Percentiles rank a stretch among this genome's conserved stretches.
Evolutionary conservation across 1,140 invertebrate genomes (phyloP).

Genomic region (Platyscapa corneri): DNA sequence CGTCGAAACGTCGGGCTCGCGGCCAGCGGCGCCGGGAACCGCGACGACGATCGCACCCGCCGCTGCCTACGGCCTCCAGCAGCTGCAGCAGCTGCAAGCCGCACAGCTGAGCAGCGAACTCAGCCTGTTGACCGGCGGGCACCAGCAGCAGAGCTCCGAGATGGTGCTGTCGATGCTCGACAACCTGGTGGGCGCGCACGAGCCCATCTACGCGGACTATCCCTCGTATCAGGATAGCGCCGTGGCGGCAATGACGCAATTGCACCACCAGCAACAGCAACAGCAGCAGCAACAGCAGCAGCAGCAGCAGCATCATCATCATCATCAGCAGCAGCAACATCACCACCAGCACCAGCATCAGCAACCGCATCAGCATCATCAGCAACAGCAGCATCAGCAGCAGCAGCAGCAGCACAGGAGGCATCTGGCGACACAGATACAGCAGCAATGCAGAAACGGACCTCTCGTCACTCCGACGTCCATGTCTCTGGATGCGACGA

Average conservation of each 20-base stretch:
- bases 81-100: constrained; percentile 57
- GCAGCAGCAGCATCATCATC: constrained; percentile 54
- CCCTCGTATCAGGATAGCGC: constrained; percentile 71
- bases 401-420: constrained; percentile 32
- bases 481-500: constrained; percentile 70
- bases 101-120: constrained; percentile 17
- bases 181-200: constrained; percentile 69
- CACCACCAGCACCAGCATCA: constrained; percentile 30
- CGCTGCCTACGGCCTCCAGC: constrained; percentile 51
- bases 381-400: constrained; percentile 54
- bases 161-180: constrained; percentile 73
- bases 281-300: constrained; percentile 52
- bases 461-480: constrained; percentile 60
- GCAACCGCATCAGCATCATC: constrained; percentile 54
- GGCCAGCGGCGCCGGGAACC: constrained; percentile 67
- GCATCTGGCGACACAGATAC: constrained; percentile 37
- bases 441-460: constrained; percentile 35
- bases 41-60: constrained; percentile 52
- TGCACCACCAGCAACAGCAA: constrained; percentile 59
- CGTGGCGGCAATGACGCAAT: constrained; percentile 59
- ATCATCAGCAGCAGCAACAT: constrained; percentile 48
- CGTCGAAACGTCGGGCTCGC: constrained; percentile 72
- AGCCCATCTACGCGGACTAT: constrained; percentile 72
- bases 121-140: not conserved
- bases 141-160: constrained; percentile 61